These are phyloP conservation scores for Antedon mediterranea DNA, from an alignment of 53 echinoderm and acorn worm genomes.

Conservation along the genomic window DNA sequence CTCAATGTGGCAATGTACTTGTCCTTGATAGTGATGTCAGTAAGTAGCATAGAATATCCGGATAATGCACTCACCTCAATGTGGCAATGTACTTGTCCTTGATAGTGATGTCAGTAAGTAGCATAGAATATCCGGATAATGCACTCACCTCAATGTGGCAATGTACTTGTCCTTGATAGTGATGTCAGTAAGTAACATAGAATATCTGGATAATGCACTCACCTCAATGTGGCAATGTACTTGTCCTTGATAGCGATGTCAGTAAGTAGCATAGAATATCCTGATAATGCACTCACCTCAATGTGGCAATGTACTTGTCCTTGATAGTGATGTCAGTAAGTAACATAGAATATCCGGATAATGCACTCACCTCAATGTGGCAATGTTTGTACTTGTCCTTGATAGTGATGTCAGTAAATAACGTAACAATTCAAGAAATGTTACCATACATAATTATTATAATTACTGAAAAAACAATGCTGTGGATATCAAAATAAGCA, in stretches of 20 bases:
- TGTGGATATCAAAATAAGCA: too few species aligned
- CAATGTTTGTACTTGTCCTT: conserved; percentile 64
- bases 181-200: conserved; percentile 83
- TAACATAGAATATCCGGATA: conserved; percentile 68
- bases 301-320: conserved; percentile 74
- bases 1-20: conserved; percentile 76
- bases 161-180: conserved; percentile 62
- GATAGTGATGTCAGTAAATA: conserved; percentile 79
- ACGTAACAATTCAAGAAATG: too few species aligned
- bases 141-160: conserved; percentile 84
- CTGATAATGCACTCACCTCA: conserved; percentile 82
- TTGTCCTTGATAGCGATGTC: conserved; percentile 65
- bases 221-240: conserved; percentile 72
- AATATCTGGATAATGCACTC: conserved; percentile 86
- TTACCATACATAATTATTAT: too few species aligned
- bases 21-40: conserved; percentile 74
- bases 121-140: conserved; percentile 73
- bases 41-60: conserved; percentile 70
- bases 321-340: conserved; percentile 81
- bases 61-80: conserved; percentile 84
- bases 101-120: conserved; percentile 79
- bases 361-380: conserved; percentile 85
- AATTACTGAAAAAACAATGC: too few species aligned
- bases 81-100: conserved; percentile 71
- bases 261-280: conserved; percentile 80